These are phyloP conservation scores for Philhelius pedissequus DNA, from an alignment of 2,888 invertebrate species.

Conservation along the genomic window DNA sequence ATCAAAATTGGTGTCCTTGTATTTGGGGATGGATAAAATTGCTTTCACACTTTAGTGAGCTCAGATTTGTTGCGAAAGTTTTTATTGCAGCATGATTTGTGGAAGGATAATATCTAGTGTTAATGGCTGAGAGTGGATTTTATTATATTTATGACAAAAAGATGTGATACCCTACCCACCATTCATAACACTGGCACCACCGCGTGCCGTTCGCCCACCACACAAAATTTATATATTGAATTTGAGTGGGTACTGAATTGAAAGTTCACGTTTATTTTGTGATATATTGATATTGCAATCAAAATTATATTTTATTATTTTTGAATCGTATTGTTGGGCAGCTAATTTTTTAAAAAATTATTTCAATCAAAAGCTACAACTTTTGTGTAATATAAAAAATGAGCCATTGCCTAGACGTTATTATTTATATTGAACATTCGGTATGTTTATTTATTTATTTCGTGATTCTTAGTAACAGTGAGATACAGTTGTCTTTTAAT, in stretches of 20 bases:
- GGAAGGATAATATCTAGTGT: conserved; percentile 68
- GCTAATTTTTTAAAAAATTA: not conserved
- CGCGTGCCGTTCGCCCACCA: not conserved
- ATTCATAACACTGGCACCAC: no score
- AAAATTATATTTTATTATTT: conserved; percentile 4
- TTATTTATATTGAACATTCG: no score
- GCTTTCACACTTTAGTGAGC: conserved; percentile 60
- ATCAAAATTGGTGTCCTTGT: conserved; percentile 35
- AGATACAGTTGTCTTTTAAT: no score
- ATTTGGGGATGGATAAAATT: conserved; percentile 34
- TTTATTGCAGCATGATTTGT: conserved; percentile 66
- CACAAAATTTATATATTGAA: not conserved
- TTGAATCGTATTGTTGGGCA: not conserved
- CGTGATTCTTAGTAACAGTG: no score
- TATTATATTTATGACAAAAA: conserved; percentile 66
- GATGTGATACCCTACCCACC: conserved; percentile 21
- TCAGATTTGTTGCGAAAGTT: conserved; percentile 57
- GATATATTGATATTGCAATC: conserved; percentile 43
- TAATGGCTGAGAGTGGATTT: conserved; percentile 67
- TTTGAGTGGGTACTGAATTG: conserved; percentile 29
- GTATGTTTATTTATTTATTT: no score
- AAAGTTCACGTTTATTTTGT: conserved; percentile 18
- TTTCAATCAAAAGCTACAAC: no score
- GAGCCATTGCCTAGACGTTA: no score
- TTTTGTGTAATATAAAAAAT: no score